Evolutionary conservation across 1,140 invertebrate genomes (phyloP).

Genomic region (Tyrophagus putrescentiae): DNA sequence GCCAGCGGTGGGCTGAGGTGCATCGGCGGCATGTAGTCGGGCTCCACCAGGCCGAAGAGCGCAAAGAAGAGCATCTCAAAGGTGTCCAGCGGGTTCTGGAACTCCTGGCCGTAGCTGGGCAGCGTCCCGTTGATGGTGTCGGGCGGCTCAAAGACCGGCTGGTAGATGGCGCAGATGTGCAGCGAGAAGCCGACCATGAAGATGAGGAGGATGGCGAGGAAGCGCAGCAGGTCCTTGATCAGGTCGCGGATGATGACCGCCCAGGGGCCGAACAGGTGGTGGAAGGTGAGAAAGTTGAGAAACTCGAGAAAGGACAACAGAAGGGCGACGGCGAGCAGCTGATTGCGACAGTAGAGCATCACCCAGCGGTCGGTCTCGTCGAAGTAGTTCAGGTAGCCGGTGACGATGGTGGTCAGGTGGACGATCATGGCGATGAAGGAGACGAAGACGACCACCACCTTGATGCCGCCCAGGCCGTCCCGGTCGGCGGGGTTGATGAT

Average conservation of each 20-base stretch:
- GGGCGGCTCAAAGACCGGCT: conserved; percentile 29
- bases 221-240: conserved; percentile 63
- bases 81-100: conserved; percentile 67
- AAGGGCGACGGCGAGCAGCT: conserved; percentile 84
- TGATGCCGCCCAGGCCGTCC: conserved; percentile 77
- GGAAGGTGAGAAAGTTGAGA: conserved; percentile 89
- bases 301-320: conserved; percentile 91
- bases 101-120: conserved; percentile 40
- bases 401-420: conserved; percentile 40
- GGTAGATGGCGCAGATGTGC: conserved; percentile 49
- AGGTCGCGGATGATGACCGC: conserved; percentile 47
- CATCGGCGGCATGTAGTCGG: conserved; percentile 45
- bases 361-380: conserved; percentile 28
- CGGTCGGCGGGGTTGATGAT: conserved; percentile 91
- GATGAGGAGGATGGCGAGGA: conserved; percentile 87
- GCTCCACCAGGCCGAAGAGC: conserved; percentile 86
- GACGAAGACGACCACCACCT: conserved; percentile 71
- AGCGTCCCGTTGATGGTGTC: conserved; percentile 25
- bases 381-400: conserved; percentile 33
- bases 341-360: conserved; percentile 68
- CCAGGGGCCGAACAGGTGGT: conserved; percentile 98
- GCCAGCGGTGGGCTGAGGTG: conserved; percentile 40
- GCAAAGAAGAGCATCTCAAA: conserved; percentile 96
- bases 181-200: conserved; percentile 98
- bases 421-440: conserved; percentile 77